phyloP scores from a whole-genome alignment of 2,888 invertebrate genomes.

The Cerceris ruficornis region DNA sequence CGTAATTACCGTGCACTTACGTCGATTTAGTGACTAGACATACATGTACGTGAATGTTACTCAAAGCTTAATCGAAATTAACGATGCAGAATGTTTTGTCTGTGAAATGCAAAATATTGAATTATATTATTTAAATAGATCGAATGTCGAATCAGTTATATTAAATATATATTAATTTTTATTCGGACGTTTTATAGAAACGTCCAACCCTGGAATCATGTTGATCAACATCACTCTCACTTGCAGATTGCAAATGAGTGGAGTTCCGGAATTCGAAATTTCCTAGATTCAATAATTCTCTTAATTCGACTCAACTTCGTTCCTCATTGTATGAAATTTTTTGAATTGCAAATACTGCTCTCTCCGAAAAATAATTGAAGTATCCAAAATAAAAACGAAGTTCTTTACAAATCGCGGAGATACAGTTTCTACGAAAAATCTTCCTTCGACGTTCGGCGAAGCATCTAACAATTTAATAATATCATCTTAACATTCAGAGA shows the following conservation, averaged over 20 bases:
- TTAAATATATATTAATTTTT: neutral
- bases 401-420: too few species aligned
- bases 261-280: constrained; percentile 35
- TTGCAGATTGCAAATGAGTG: constrained; percentile 63
- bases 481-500: neutral
- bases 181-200: neutral
- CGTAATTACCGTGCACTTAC: constrained; percentile 21
- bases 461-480: neutral
- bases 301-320: neutral
- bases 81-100: neutral
- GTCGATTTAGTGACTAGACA: constrained; percentile 63
- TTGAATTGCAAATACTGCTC: too few species aligned
- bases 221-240: constrained; percentile 52
- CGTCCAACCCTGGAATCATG: neutral
- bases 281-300: neutral
- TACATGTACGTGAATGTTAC: constrained; percentile 33
- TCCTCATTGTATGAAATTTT: too few species aligned
- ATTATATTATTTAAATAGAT: too few species aligned
- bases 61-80: constrained; percentile 8
- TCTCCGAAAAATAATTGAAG: too few species aligned
- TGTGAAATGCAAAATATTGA: too few species aligned
- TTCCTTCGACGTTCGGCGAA: neutral
- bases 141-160: neutral
- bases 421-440: too few species aligned
- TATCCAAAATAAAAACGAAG: too few species aligned